Percentiles rank a stretch among this genome's conserved stretches.
Evolutionary conservation across 1,140 invertebrate genomes (phyloP).

Genomic region (Cotesia chilonis): DNA sequence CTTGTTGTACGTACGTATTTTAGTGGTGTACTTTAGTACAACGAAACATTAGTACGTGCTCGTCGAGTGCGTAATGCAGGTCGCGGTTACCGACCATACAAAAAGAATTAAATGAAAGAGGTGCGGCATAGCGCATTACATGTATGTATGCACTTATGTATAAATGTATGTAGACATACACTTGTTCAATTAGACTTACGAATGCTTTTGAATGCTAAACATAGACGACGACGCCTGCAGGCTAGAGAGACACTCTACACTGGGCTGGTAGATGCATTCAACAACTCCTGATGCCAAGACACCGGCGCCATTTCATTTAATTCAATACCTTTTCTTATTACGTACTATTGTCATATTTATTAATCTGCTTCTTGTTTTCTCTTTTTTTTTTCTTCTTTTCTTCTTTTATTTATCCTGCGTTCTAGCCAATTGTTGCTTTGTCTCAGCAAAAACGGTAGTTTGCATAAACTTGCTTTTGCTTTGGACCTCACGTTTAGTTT

Average conservation of each 20-base stretch:
- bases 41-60: slow-evolving; percentile 3
- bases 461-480: too few relatives aligned
- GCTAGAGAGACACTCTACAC: neutral
- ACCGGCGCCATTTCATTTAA: neutral
- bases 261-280: too few relatives aligned
- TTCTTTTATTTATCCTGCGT: too few relatives aligned
- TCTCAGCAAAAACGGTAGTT: too few relatives aligned
- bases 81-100: slow-evolving; percentile 53
- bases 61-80: slow-evolving; percentile 53
- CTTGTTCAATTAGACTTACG: slow-evolving; percentile 6
- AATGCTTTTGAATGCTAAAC: slow-evolving; percentile 45
- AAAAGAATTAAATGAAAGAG: slow-evolving; percentile 42
- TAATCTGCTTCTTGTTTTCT: too few relatives aligned
- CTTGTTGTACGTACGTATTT: slow-evolving; percentile 44
- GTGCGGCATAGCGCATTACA: slow-evolving; percentile 27
- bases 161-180: neutral
- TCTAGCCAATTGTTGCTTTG: too few relatives aligned
- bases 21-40: slow-evolving; percentile 41
- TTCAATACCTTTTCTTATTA: too few relatives aligned
- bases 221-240: slow-evolving; percentile 39
- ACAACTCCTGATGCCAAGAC: neutral
- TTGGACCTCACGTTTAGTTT: too few relatives aligned
- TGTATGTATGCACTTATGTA: neutral
- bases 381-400: too few relatives aligned
- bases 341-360: too few relatives aligned